Conservation (phyloP, 2,113 vertebrate species). For the Cinclus cinclus region DNA sequence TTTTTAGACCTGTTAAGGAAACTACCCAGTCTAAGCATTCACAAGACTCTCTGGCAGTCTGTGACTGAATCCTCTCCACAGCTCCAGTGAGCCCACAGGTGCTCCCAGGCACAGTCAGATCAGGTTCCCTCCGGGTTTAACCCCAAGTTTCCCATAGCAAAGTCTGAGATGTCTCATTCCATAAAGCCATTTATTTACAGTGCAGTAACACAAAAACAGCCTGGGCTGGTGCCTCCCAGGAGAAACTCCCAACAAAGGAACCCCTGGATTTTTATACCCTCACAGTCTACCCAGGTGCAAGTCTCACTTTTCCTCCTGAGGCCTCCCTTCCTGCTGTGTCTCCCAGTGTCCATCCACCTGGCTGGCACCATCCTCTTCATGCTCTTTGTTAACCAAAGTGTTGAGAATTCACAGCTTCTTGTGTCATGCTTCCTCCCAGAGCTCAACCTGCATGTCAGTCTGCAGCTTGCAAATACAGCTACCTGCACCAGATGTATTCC, state of each 20-base stretch:
- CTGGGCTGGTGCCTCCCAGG: fast-evolving
- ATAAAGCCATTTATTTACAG: neutral
- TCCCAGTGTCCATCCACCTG: neutral
- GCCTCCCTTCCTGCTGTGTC: neutral
- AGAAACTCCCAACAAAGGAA: neutral
- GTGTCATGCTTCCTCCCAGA: neutral
- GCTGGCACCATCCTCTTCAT: neutral
- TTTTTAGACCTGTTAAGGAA: neutral
- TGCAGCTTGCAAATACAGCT: neutral
- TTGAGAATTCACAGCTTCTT: neutral
- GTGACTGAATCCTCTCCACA: fast-evolving
- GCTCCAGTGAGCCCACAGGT: neutral
- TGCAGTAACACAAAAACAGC: neutral
- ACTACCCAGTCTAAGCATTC: neutral
- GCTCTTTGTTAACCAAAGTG: too few relatives aligned
- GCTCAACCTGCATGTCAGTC: neutral
- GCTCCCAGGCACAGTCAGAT: neutral
- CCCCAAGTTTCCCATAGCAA: neutral
- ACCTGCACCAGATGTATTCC: neutral
- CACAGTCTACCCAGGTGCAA: neutral
- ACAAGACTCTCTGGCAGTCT: neutral
- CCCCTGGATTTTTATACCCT: neutral
- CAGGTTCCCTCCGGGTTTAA: neutral
- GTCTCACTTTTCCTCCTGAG: neutral
- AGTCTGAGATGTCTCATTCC: neutral